Conservation (phyloP, 2,113 vertebrate species). For the Sitta europaea region DNA sequence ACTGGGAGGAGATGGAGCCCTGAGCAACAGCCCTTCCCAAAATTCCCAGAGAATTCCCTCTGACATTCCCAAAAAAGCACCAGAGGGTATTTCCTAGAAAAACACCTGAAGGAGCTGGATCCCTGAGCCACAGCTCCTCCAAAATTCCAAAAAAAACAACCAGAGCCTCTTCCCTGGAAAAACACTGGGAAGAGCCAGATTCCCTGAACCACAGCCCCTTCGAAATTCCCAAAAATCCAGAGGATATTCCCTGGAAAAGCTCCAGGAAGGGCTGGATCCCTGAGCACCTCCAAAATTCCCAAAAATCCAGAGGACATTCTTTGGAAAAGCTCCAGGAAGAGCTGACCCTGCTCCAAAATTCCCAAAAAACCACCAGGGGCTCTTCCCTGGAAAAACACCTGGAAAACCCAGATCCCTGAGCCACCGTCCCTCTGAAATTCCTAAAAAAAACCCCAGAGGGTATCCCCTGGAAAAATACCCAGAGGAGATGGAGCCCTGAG, state of each 20-base stretch:
- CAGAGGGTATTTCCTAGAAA: neutral
- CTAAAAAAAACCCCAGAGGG: too few species aligned
- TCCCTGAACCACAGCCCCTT: neutral
- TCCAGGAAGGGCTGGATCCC: neutral
- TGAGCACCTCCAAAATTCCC: neutral
- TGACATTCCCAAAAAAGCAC: too few species aligned
- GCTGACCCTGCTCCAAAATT: too few species aligned
- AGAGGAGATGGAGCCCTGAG: too few species aligned
- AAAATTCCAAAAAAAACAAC: neutral
- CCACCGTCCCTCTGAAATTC: too few species aligned
- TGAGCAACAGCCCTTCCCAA: neutral
- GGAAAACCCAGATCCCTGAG: too few species aligned
- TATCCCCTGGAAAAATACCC: too few species aligned
- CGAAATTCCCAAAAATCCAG: neutral
- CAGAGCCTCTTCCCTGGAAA: neutral
- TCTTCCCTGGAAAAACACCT: too few species aligned
- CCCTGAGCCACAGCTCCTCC: neutral
- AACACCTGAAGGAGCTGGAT: neutral
- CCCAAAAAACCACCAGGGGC: too few species aligned
- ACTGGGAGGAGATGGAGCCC: fast-evolving
- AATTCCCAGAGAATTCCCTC: neutral
- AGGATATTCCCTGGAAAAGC: neutral
- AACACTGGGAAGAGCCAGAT: fast-evolving
- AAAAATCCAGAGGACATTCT: too few species aligned
- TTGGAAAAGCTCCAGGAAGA: too few species aligned